Evolutionary conservation across 2,797 vertebrate species (phyloP).

Genomic region (Hyperoplus lanceolatus): DNA sequence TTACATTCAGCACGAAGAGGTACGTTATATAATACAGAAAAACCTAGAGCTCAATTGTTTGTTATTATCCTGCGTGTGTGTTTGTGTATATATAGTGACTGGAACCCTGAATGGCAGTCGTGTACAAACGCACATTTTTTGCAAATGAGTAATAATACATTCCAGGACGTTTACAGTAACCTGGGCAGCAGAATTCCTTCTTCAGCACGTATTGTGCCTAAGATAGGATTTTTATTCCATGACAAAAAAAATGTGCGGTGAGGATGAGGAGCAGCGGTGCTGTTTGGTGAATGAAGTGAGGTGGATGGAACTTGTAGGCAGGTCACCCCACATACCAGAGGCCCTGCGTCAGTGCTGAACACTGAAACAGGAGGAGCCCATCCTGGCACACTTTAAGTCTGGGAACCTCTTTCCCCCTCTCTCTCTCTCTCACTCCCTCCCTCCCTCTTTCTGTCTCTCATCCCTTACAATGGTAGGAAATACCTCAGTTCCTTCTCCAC

Average conservation of each 20-base stretch:
- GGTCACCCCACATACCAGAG: constrained; percentile 80
- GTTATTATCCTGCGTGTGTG: neutral
- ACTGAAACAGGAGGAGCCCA: constrained; percentile 72
- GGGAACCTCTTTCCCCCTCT: constrained; percentile 36
- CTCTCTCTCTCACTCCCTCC: constrained; percentile 1
- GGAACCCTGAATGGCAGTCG: constrained; percentile 17
- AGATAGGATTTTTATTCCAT: constrained; percentile 67
- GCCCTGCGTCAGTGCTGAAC: constrained; percentile 70
- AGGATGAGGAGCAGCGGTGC: constrained; percentile 55
- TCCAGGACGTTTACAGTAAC: constrained; percentile 61
- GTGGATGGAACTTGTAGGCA: constrained; percentile 76
- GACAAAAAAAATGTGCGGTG: constrained; percentile 51
- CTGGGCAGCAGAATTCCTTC: constrained; percentile 62
- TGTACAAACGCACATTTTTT: constrained; percentile 44
- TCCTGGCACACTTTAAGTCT: constrained; percentile 61
- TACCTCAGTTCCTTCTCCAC: constrained; percentile 72
- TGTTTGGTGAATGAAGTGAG: constrained; percentile 66
- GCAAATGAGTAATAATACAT: constrained; percentile 51
- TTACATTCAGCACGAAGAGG: neutral
- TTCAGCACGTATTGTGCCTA: constrained; percentile 50
- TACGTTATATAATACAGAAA: neutral
- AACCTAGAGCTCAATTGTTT: neutral
- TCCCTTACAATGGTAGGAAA: constrained; percentile 85
- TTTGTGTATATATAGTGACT: neutral
- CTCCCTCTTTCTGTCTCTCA: constrained; percentile 15